Percentiles rank a stretch among this genome's conserved stretches.
Evolutionary conservation across 2,113 vertebrate species (phyloP).

Genomic region (Atractosteus spatula): DNA sequence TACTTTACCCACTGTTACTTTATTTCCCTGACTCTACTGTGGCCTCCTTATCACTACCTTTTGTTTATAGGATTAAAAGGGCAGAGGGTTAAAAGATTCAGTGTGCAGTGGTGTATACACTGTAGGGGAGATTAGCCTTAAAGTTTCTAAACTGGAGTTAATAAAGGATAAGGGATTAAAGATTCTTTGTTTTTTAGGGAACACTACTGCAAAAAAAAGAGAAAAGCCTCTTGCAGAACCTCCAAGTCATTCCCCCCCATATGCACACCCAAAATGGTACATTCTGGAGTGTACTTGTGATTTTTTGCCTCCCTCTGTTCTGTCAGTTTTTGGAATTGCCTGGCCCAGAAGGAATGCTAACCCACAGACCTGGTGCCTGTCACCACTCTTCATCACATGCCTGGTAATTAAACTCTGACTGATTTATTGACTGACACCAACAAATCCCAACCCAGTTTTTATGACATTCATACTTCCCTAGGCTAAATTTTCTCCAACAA

Average conservation of each 20-base stretch:
- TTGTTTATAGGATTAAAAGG: slow-evolving; percentile 46
- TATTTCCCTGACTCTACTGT: slow-evolving; percentile 11
- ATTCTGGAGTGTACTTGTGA: slow-evolving; percentile 11
- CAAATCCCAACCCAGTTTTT: slow-evolving; percentile 88
- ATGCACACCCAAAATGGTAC: slow-evolving; percentile 41
- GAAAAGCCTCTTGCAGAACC: no score
- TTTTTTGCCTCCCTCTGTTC: slow-evolving; percentile 28
- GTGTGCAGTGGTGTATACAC: slow-evolving; percentile 49
- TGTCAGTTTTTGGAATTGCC: slow-evolving; percentile 60
- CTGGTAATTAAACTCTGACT: slow-evolving; percentile 93
- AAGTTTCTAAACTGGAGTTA: slow-evolving; percentile 51
- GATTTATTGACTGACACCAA: slow-evolving; percentile 96
- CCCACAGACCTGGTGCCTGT: slow-evolving; percentile 75
- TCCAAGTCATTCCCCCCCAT: no score
- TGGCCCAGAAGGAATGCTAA: slow-evolving; percentile 75
- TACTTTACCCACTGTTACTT: background rate
- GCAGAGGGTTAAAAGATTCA: slow-evolving; percentile 47
- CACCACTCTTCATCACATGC: slow-evolving; percentile 76
- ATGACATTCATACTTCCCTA: slow-evolving; percentile 84
- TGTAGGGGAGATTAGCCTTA: slow-evolving; percentile 53
- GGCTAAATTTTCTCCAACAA: slow-evolving; percentile 77
- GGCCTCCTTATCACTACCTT: slow-evolving; percentile 32
- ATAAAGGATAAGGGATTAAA: slow-evolving; percentile 45
- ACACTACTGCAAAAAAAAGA: slow-evolving; percentile 23
- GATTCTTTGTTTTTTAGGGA: slow-evolving; percentile 15